Evolutionary conservation across 2,888 invertebrate genomes (phyloP), one percentile per base, ranked within the genome.

Genomic region (Micoletzkya japonica): DNA sequence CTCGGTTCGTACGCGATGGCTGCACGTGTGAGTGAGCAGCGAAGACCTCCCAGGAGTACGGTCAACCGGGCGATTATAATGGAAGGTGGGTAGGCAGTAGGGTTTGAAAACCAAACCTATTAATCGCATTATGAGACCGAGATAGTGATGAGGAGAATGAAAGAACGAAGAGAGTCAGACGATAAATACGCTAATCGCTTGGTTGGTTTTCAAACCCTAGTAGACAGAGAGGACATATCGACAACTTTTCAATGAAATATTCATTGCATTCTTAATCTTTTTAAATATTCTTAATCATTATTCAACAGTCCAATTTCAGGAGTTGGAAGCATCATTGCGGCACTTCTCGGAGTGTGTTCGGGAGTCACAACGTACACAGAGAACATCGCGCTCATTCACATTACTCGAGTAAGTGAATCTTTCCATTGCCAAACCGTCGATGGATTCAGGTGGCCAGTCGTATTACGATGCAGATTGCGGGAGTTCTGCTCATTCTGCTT

Each of bases 361-460:
- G 82, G 81, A 36, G 77, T 82, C n/a, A 82, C 82, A 3, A 82
- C 81, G 1, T 82, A 82, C 59, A 74, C 81, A 7, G 81, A 82
- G 63, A 80, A 79, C 54, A 78, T 81, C 32, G 82, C 82, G 0
- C 76, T 81, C 17, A 79, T 81, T 39, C 78, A 78, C 37, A 73
- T 82, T 20, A 82, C 82, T 0, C 72, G 74, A 59, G 78, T 75
- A 24, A 24, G 37, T 37, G 6, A 28, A 0, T 39, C 30, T 50
- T 17, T 26, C 17, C 17, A 32, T 26, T 20, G 7, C 54, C 54
- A 24, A 10, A 54, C 7, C n/a, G n/a, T n/a, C 6, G 54, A 54
- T n/a, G n/a, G 24, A 20, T 60, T 34, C 36, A 78, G 77, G 79
- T 83, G 7, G 83, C 83, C 20, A 77, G 77, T 59, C 72, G 83